Evolutionary conservation across 2,797 vertebrate genomes (phyloP).

Genomic region (Tachyglossus aculeatus): DNA sequence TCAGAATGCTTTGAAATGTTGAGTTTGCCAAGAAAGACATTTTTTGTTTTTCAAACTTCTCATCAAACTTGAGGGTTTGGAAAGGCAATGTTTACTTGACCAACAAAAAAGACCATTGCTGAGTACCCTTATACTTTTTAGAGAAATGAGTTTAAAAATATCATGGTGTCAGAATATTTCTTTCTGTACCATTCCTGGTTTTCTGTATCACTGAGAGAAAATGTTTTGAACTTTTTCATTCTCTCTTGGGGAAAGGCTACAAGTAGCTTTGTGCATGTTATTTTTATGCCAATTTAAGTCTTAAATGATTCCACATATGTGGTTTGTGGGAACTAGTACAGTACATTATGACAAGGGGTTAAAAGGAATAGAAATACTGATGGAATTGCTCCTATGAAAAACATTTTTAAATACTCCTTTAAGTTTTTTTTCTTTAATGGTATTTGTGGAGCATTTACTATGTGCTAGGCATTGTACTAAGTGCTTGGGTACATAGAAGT

Average conservation of each 20-base stretch:
- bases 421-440: too few relatives aligned
- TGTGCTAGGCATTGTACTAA: too few relatives aligned
- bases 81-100: slow-evolving; percentile 27
- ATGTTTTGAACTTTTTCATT: slow-evolving; percentile 50
- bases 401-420: background rate
- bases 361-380: slow-evolving; percentile 47
- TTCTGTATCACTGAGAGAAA: slow-evolving; percentile 52
- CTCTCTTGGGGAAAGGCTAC: slow-evolving; percentile 41
- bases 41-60: slow-evolving; percentile 42
- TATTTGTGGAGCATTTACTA: too few relatives aligned
- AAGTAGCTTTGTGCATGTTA: slow-evolving; percentile 53
- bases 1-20: slow-evolving; percentile 34
- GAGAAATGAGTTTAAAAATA: slow-evolving; percentile 36
- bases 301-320: slow-evolving; percentile 60
- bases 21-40: slow-evolving; percentile 32
- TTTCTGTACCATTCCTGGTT: background rate
- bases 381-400: slow-evolving; percentile 17
- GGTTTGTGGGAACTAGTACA: slow-evolving; percentile 53
- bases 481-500: too few relatives aligned
- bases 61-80: background rate
- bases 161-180: background rate
- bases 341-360: slow-evolving; percentile 44
- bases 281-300: slow-evolving; percentile 52
- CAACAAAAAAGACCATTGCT: slow-evolving; percentile 22
- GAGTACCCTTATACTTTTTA: slow-evolving; percentile 18